These are phyloP conservation scores for Dryomyza anilis DNA, from an alignment of 2,888 invertebrate genomes.

Conservation along the genomic window DNA sequence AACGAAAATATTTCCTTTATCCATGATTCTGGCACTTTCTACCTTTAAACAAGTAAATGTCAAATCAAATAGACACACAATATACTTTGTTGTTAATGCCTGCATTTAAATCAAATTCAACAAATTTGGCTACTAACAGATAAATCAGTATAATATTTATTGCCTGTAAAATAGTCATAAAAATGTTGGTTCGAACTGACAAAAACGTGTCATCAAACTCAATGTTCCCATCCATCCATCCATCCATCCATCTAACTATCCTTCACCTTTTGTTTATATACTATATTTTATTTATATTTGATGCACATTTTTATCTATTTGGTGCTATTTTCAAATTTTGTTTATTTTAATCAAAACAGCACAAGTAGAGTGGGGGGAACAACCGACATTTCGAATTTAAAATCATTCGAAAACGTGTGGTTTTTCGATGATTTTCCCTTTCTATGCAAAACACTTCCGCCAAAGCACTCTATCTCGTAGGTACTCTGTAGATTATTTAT, in stretches of 20 bases:
- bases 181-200: background rate
- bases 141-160: slow-evolving; percentile 13
- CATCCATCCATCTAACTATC: slow-evolving; percentile 22
- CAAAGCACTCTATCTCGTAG: background rate
- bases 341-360: background rate
- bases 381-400: background rate
- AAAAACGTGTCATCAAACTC: background rate
- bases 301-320: slow-evolving; percentile 23
- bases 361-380: background rate
- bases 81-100: background rate
- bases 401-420: background rate
- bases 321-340: slow-evolving; percentile 5
- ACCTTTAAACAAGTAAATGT: background rate
- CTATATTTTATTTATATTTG: too few species aligned
- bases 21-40: too few species aligned
- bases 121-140: background rate
- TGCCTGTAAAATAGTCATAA: slow-evolving; percentile 4
- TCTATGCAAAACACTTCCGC: background rate
- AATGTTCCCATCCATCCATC: too few species aligned
- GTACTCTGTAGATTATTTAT: background rate
- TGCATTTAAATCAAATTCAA: background rate
- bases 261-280: slow-evolving; percentile 37
- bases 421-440: slow-evolving; percentile 3
- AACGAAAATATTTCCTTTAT: too few species aligned
- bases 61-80: background rate